Evolutionary conservation across 2,113 vertebrate genomes (phyloP), one percentile per base, ranked within the genome.

Genomic region (Carassius carassius): DNA sequence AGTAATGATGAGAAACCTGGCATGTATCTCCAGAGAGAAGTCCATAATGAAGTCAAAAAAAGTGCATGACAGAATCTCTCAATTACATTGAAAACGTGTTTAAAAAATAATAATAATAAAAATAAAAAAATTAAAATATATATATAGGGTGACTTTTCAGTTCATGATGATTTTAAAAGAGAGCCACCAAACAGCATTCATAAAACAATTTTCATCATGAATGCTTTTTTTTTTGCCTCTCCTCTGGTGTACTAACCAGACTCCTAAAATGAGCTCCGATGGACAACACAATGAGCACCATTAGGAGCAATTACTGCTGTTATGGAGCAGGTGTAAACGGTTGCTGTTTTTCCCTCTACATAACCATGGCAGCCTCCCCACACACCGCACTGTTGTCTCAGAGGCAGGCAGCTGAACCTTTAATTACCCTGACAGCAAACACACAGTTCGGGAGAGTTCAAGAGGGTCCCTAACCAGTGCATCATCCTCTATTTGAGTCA

Each of bases 281-380:
- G 62, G 49, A 47, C 56, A 58, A 17, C 21, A 75, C 92, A 92
- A 92, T 92, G 86, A 91, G 87, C 88, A 89, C 91, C 67, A 2
- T 25, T 32, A 90, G 90, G 91, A 84, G 51, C 2, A 21, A 37
- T 60, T 60, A 54, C 86, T 84, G n/a, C 32, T 84, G 72, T 29
- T 37, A 60, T 74, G 74, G 56, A 83, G 35, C 54, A 67, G 47
- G 49, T 75, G 86, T 84, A 29, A 37, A 72, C 54, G 17, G 60
- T 49, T 80, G 21, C 35, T 90, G 85, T 91, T 92, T 88, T 91
- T 85, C 69, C 84, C 88, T 65, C 69, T 84, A 86, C 73, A 91
- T 88, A 90, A 83, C 91, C 90, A 87, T 84, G 90, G 84, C 56
- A 9, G 1, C 1, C 81, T 49, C 47, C 83, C 89, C 74, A 72